Evolutionary conservation across 2,113 vertebrate species (phyloP).

Genomic region (Cheilinus undulatus): DNA sequence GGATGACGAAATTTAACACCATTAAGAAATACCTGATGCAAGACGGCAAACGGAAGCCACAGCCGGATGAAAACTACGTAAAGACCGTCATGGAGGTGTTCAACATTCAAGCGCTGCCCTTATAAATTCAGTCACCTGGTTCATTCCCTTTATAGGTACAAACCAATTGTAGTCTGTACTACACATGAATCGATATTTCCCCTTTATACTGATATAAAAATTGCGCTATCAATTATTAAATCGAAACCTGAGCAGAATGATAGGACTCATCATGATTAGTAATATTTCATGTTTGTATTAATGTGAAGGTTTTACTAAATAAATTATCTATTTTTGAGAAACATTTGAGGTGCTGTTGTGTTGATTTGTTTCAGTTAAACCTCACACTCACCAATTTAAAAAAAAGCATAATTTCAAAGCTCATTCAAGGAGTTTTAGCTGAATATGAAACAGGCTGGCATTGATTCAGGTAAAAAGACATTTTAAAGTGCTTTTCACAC

Average conservation of each 20-base stretch:
- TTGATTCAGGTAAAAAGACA: too few relatives aligned
- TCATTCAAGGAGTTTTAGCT: too few relatives aligned
- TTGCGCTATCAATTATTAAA: neutral
- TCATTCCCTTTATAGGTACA: neutral
- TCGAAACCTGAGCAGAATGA: too few relatives aligned
- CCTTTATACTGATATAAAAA: neutral
- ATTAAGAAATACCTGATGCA: constrained; percentile 90
- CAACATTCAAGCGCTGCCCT: constrained; percentile 31
- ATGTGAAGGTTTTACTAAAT: constrained; percentile 14
- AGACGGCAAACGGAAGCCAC: constrained; percentile 88
- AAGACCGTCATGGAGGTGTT: constrained; percentile 75
- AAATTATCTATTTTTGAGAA: neutral
- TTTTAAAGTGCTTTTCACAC: too few relatives aligned
- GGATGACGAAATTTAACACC: constrained; percentile 82
- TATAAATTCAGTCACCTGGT: neutral
- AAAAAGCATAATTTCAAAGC: neutral
- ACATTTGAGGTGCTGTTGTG: neutral
- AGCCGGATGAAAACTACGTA: constrained; percentile 73
- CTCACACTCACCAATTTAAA: neutral
- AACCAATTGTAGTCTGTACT: neutral
- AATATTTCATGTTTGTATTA: too few relatives aligned
- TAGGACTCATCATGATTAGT: neutral
- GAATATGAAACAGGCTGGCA: too few relatives aligned
- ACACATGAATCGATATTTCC: neutral
- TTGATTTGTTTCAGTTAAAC: neutral